Evolutionary conservation across 2,888 invertebrate species (phyloP).

Genomic region (Acronicta leporina): DNA sequence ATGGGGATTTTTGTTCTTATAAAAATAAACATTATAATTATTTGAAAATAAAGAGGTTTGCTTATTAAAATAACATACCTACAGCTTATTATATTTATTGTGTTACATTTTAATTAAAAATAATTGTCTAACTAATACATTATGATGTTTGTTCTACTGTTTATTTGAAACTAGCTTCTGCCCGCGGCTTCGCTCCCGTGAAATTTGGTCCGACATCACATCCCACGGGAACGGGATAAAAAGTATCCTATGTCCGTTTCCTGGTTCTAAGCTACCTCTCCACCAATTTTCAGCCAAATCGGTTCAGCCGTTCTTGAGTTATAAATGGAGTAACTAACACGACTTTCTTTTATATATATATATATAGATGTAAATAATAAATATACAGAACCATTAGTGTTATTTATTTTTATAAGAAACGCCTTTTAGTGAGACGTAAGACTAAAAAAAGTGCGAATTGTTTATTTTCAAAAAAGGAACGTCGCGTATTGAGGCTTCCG

Average conservation of each 20-base stretch:
- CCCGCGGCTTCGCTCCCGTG: no score
- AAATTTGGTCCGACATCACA: no score
- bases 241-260: no score
- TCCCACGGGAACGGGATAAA: no score
- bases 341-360: no score
- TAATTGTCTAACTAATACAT: constrained; percentile 16
- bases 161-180: constrained; percentile 39
- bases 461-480: constrained; percentile 53
- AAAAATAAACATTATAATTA: constrained; percentile 35
- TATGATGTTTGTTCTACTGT: constrained; percentile 9
- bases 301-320: no score
- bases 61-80: constrained; percentile 20
- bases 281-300: no score
- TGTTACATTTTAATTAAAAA: constrained; percentile 23
- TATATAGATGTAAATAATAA: no score
- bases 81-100: constrained; percentile 5
- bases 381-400: constrained; percentile 53
- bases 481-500: no score
- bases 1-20: constrained; percentile 41
- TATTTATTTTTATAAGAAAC: constrained; percentile 57
- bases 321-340: no score
- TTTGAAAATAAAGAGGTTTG: constrained; percentile 13
- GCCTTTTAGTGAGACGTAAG: constrained; percentile 54
- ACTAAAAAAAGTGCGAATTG: constrained; percentile 56
- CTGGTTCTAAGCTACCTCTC: no score